Evolutionary conservation across 2,888 invertebrate genomes (phyloP).

Genomic region (Neelides folsomi): DNA sequence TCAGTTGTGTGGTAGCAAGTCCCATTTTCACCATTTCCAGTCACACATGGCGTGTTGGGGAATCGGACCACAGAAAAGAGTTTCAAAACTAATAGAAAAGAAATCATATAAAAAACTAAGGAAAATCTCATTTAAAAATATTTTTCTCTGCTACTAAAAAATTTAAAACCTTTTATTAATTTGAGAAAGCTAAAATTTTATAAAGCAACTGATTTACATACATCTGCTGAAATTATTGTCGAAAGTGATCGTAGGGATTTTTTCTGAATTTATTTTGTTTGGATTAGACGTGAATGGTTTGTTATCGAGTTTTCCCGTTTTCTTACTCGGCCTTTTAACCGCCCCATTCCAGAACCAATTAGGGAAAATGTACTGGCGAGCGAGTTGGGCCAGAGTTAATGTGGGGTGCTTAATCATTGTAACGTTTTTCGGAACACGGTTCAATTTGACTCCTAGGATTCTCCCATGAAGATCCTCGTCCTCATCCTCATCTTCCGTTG

Average conservation of each 20-base stretch:
- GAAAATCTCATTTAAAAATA: no score
- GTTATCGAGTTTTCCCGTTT: slow-evolving; percentile 14
- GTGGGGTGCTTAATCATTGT: slow-evolving; percentile 15
- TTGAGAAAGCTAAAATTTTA: no score
- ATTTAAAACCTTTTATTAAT: background rate
- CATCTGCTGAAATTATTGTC: slow-evolving; percentile 31
- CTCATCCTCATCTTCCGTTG: no score
- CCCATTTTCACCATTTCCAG: slow-evolving; percentile 50
- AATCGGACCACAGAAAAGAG: slow-evolving; percentile 25
- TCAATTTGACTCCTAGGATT: no score
- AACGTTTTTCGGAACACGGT: background rate
- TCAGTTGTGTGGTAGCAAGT: slow-evolving; percentile 55
- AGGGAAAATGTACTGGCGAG: slow-evolving; percentile 26
- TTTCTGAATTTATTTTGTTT: background rate
- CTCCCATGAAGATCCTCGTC: no score
- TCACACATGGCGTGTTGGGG: slow-evolving; percentile 40
- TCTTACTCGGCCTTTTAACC: slow-evolving; percentile 10
- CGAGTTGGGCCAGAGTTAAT: slow-evolving; percentile 26
- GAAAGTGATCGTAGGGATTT: slow-evolving; percentile 24
- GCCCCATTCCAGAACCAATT: slow-evolving; percentile 28
- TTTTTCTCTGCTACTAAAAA: background rate
- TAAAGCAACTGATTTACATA: no score
- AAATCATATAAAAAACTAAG: background rate
- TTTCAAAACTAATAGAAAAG: slow-evolving; percentile 20
- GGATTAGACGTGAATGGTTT: background rate